phyloP scores from a whole-genome alignment of 2,888 invertebrate genomes.

The Caenorhabditis panamensis region DNA sequence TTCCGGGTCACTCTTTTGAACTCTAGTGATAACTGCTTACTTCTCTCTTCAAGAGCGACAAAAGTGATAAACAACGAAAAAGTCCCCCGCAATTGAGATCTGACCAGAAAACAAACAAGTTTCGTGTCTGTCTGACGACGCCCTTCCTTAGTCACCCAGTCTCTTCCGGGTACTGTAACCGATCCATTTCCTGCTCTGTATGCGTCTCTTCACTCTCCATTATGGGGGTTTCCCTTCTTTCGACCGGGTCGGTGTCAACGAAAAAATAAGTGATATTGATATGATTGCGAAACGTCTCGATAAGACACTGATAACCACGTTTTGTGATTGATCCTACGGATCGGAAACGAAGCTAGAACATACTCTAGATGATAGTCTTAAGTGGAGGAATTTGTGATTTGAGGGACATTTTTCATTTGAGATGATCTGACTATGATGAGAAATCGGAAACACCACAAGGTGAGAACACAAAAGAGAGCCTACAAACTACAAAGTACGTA shows the following conservation, averaged over 20 bases:
- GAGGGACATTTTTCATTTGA: slow-evolving; percentile 6
- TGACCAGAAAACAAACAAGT: slow-evolving; percentile 40
- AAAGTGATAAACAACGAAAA: slow-evolving; percentile 3
- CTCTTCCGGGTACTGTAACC: slow-evolving; percentile 47
- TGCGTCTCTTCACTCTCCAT: not conserved
- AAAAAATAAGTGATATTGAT: not conserved
- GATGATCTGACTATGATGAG: not conserved
- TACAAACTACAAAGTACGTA: slow-evolving; percentile 5
- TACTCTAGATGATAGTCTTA: slow-evolving; percentile 2
- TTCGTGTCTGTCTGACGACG: slow-evolving; percentile 1
- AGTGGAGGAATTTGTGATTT: slow-evolving; percentile 23
- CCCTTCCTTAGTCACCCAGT: slow-evolving; percentile 26
- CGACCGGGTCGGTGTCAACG: slow-evolving; percentile 4
- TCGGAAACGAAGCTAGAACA: slow-evolving; percentile 14
- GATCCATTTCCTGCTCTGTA: not conserved
- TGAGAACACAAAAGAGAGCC: too few species aligned
- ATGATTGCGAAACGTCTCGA: slow-evolving; percentile 42
- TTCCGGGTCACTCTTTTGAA: too few species aligned
- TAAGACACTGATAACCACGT: slow-evolving; percentile 31
- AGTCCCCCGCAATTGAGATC: slow-evolving; percentile 1
- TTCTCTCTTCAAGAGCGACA: not conserved
- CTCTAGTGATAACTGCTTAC: too few species aligned
- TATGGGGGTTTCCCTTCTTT: slow-evolving; percentile 41
- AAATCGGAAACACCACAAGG: not conserved
- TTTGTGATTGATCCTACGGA: slow-evolving; percentile 8